phyloP scores from a whole-genome alignment of 2,888 invertebrate species.

The Noctua fimbriata region DNA sequence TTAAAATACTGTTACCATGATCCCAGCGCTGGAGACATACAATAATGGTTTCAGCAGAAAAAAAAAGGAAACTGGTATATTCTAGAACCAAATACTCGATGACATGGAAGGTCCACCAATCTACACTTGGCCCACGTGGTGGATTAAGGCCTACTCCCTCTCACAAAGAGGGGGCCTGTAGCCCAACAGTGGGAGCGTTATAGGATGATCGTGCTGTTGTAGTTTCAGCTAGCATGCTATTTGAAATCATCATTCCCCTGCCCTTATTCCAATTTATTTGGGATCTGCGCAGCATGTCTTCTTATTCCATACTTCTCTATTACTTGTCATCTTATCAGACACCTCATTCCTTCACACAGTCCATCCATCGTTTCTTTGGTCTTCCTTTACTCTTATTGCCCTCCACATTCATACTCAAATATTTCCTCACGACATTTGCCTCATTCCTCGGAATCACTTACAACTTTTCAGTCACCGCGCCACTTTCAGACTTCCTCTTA shows the following conservation, averaged over 20 bases:
- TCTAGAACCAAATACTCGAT: neutral
- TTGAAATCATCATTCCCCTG: no score
- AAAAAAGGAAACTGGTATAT: neutral
- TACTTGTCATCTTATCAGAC: neutral
- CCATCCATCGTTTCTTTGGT: neutral
- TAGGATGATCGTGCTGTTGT: no score
- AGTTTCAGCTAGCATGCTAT: no score
- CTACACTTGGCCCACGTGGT: neutral
- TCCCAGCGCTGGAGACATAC: neutral
- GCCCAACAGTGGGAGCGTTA: no score
- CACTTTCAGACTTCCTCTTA: neutral
- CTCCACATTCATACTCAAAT: neutral
- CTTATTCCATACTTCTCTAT: no score
- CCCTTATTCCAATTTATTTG: no score
- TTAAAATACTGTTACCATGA: neutral
- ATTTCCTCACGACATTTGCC: neutral
- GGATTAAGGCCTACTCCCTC: neutral
- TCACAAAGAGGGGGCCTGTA: neutral
- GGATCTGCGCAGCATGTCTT: no score
- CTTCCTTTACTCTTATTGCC: neutral
- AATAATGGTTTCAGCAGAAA: neutral
- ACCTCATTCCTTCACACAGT: neutral
- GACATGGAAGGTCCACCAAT: neutral
- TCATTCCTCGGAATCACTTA: neutral
- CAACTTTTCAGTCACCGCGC: neutral